A percentile compares a stretch with the other conserved stretches of the same genome.
phyloP scores from a whole-genome alignment of 1,140 invertebrate genomes.

The Cylas formicarius region DNA sequence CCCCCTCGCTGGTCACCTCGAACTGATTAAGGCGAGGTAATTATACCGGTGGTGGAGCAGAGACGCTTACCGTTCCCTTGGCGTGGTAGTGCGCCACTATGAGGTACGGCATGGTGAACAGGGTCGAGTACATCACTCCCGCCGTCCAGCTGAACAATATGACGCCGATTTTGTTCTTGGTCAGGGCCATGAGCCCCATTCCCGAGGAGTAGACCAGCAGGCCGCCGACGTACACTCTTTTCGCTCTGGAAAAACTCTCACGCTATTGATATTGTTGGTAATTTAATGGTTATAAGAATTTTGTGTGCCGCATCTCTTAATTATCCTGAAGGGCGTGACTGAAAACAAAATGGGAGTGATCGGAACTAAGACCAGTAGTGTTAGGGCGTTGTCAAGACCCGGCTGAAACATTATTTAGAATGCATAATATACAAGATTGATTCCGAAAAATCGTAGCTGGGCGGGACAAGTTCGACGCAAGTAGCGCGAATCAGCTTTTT shows the following conservation, averaged over 20 bases:
- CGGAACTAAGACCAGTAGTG: too few species aligned
- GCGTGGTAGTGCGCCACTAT: conserved; percentile 90
- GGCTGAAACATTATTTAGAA: too few species aligned
- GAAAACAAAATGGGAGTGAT: too few species aligned
- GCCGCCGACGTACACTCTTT: conserved; percentile 82
- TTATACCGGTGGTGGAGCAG: not conserved
- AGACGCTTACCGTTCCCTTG: conserved; percentile 63
- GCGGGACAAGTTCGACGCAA: too few species aligned
- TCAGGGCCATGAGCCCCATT: conserved; percentile 81
- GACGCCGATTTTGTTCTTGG: conserved; percentile 69
- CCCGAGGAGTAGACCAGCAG: conserved; percentile 81
- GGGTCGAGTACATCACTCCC: conserved; percentile 93
- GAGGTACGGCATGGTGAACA: conserved; percentile 96
- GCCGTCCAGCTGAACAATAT: conserved; percentile 85
- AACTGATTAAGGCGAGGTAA: conserved; percentile 48
- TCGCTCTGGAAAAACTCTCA: conserved; percentile 59
- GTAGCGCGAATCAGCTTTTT: too few species aligned
- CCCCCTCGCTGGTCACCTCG: conserved; percentile 50
- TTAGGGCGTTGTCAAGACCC: too few species aligned
- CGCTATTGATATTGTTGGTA: not conserved
- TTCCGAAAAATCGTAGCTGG: too few species aligned
- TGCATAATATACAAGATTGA: too few species aligned
- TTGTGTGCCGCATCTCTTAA: too few species aligned
- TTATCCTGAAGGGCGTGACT: too few species aligned
- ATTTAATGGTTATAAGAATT: too few species aligned